Base-by-base conservation (phyloP, 2,113 vertebrate genomes). In the Shinisaurus crocodilurus region DNA sequence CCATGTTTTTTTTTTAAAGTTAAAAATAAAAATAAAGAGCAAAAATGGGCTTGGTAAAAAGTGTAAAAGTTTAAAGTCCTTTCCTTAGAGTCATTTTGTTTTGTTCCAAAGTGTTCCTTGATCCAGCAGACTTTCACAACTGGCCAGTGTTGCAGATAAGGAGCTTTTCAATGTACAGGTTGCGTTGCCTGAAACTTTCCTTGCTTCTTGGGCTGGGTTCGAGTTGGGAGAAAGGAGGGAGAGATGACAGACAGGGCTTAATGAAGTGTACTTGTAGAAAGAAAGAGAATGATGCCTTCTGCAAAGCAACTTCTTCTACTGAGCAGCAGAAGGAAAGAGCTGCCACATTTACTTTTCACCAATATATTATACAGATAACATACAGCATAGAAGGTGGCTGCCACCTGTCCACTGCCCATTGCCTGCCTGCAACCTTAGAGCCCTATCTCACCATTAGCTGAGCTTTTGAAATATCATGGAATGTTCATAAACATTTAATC, bases 1-100 rank as follows among this genome's bases (percentile, higher is more conserved):
- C 96, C 96, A 97, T 96, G 97, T 96, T 97, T 97, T 96, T 97
- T 96, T 96, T 88, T 81, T 88, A 96, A 97, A 97, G 96, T 97
- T 98, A 97, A 97, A 97, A 97, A 96, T 96, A 97, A 97, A 94
- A 97, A 89, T 96, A 93, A 85, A 93, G 95, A 95, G 88, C 95
- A 95, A 95, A 97, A 97, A 97, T 96, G 96, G 92, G 86, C 93
- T 88, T 92, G 48, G 93, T 97, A 97, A 97, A 97, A 97, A 96
- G 97, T 97, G 95, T 96, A 96, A 96, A 94, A 96, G 88, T 94
- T 97, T 95, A 95, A 90, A 91, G 93, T 91, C 75, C 77, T 88
- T 94, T 90, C 91, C 95, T 94, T 95, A 94, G 95, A 96, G 89
- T 90, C 75, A 94, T 92, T 97, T 97, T 95, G 92, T 92, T 97